Evolutionary conservation across 2,113 vertebrate genomes (phyloP).

Genomic region (Rousettus leschenaultii): DNA sequence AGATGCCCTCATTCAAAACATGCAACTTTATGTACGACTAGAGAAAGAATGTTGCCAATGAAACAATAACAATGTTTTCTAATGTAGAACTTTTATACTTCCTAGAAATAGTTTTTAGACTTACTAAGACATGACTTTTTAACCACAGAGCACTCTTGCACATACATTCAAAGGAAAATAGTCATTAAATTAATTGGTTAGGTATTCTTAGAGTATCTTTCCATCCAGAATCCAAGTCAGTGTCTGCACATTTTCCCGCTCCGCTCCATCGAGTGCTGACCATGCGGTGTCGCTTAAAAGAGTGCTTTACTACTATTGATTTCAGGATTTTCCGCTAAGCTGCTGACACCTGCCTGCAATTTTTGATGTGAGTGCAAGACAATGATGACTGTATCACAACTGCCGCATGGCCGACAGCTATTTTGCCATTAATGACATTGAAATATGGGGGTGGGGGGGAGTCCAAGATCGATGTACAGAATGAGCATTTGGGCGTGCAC

Average conservation of each 20-base stretch:
- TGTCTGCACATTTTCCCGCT: background rate
- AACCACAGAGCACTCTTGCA: background rate
- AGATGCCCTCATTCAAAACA: background rate
- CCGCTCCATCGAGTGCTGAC: background rate
- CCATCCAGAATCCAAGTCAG: background rate
- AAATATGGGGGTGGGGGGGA: background rate
- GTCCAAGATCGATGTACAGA: background rate
- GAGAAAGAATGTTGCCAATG: background rate
- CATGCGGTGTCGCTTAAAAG: background rate
- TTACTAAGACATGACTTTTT: background rate
- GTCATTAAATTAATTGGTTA: background rate
- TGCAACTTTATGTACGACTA: background rate
- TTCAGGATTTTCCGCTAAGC: background rate
- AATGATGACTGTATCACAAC: background rate
- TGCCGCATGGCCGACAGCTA: background rate
- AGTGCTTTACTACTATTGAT: background rate
- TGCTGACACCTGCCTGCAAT: background rate
- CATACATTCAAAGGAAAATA: background rate
- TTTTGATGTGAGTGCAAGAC: background rate
- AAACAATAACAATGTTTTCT: background rate
- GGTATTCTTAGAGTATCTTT: background rate
- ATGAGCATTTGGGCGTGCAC: fast-evolving
- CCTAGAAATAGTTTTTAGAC: background rate
- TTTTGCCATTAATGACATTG: background rate
- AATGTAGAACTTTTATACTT: background rate